Conservation (phyloP, 2,113 vertebrate species). For the Colistium nudipinnis region DNA sequence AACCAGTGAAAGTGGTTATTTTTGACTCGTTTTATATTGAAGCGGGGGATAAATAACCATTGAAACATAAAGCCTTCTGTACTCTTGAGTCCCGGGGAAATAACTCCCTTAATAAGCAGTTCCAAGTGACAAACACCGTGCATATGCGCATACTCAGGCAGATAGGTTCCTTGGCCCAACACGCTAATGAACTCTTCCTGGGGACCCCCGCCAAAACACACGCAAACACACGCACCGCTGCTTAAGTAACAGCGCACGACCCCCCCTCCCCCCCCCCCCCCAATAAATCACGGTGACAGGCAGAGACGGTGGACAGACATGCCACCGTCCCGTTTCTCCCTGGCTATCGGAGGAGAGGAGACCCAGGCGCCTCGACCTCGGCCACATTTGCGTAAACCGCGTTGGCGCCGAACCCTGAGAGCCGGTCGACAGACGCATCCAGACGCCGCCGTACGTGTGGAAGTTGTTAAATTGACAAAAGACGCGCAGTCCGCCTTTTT, state of each 20-base stretch:
- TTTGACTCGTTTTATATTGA: not conserved
- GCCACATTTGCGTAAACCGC: slow-evolving; percentile 30
- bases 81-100: not conserved
- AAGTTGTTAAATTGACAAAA: slow-evolving; percentile 91
- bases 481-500: not conserved
- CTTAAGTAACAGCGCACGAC: slow-evolving; percentile 87
- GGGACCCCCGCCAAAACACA: too few relatives aligned
- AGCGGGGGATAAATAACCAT: not conserved
- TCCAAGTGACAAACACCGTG: slow-evolving; percentile 5
- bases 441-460: slow-evolving; percentile 85
- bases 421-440: slow-evolving; percentile 80
- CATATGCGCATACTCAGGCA: not conserved
- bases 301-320: slow-evolving; percentile 81
- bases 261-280: too few relatives aligned
- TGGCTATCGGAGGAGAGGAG: slow-evolving; percentile 84
- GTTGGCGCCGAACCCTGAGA: slow-evolving; percentile 28
- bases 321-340: slow-evolving; percentile 65
- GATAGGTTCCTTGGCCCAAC: slow-evolving; percentile 28
- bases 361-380: slow-evolving; percentile 29
- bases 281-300: slow-evolving; percentile 98
- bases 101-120: slow-evolving; percentile 11
- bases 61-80: not conserved
- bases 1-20: slow-evolving; percentile 4
- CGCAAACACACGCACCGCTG: slow-evolving; percentile 30
- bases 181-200: slow-evolving; percentile 51